Evolutionary conservation across 1,140 invertebrate species (phyloP).

Genomic region (Drosophila aff.): DNA sequence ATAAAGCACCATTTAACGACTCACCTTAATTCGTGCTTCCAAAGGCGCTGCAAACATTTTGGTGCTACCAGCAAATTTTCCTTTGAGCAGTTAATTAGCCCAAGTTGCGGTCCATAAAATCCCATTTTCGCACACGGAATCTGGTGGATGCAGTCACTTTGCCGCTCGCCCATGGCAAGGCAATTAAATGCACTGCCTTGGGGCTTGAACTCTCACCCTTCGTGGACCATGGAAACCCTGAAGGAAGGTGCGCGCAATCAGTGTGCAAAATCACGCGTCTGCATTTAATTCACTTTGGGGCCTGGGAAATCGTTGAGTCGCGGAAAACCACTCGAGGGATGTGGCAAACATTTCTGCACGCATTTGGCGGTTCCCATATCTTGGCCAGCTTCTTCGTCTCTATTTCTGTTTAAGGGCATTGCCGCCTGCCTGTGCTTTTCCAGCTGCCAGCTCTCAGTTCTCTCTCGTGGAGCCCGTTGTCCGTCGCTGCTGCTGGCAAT

Average conservation of each 20-base stretch:
- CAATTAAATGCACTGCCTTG: constrained; percentile 33
- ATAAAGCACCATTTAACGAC: background rate
- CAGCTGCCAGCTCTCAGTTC: constrained; percentile 12
- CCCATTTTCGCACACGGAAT: constrained; percentile 15
- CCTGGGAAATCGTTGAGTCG: constrained; percentile 52
- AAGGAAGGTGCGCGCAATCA: constrained; percentile 35
- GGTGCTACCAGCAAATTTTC: background rate
- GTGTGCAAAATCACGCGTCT: constrained; percentile 68
- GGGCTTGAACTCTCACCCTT: constrained; percentile 8
- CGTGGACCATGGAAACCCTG: background rate
- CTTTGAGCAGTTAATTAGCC: constrained; percentile 25
- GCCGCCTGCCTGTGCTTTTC: background rate
- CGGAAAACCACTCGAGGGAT: constrained; percentile 36
- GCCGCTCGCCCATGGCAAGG: background rate
- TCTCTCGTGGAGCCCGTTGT: constrained; percentile 6
- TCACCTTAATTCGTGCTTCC: background rate
- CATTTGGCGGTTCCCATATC: constrained; percentile 47
- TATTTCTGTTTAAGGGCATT: constrained; percentile 61
- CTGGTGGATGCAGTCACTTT: constrained; percentile 1
- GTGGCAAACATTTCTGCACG: constrained; percentile 58
- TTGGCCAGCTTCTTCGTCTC: constrained; percentile 28
- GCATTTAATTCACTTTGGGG: constrained; percentile 69
- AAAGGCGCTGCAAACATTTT: background rate
- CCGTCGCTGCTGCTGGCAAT: constrained; percentile 36
- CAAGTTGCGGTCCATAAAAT: constrained; percentile 27